Percentiles rank a stretch among this genome's conserved stretches.
Conservation (phyloP, 2,797 vertebrate species). For the Nannoperca australis region DNA sequence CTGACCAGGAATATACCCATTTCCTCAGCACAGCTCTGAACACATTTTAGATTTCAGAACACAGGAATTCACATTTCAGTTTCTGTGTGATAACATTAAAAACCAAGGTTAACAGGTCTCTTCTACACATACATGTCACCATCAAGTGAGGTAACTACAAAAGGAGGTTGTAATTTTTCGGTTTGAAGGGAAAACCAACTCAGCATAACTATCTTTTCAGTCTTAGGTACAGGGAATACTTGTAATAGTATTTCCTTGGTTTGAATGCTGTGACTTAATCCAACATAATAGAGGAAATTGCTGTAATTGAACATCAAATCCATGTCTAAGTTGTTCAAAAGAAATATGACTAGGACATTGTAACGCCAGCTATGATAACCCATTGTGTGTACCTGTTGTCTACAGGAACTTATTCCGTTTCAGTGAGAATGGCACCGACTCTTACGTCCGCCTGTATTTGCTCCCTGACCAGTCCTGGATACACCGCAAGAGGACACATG, state of each 20-base stretch:
- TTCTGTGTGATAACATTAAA: background rate
- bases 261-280: background rate
- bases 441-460: constrained; percentile 94
- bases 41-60: background rate
- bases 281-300: background rate
- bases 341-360: background rate
- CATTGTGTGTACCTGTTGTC: background rate
- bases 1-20: background rate
- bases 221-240: background rate
- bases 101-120: background rate
- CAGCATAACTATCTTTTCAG: background rate
- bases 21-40: background rate
- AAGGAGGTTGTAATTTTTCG: background rate
- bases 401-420: constrained; percentile 89
- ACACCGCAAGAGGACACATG: constrained; percentile 90
- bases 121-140: background rate
- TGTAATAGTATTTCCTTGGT: background rate
- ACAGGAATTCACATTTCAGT: background rate
- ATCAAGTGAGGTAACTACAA: background rate
- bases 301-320: background rate
- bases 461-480: constrained; percentile 93
- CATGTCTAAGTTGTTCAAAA: background rate
- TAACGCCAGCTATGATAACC: background rate
- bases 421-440: constrained; percentile 89
- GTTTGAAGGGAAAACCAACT: background rate